Base-by-base conservation (phyloP, 2,113 vertebrate genomes). In the Tychaedon coryphoeus region DNA sequence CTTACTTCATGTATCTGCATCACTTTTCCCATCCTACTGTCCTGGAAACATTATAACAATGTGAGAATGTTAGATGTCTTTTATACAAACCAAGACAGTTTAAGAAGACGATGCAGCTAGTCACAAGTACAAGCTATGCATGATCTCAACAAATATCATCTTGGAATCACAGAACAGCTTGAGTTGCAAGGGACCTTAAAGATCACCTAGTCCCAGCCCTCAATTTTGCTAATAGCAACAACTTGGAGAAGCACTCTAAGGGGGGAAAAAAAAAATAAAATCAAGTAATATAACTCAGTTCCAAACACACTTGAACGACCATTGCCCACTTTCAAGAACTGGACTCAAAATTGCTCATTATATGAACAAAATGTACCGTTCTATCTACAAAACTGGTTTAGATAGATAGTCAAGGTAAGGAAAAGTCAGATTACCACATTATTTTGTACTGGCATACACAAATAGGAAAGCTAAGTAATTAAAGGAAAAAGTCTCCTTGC, bases 341-440 rank as follows among this genome's bases (percentile, higher is more conserved):
- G 53, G 22, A 57, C 38, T 66, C 12, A 78, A 51, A 81, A 83
- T 4, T n/a, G 23, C 15, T 36, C 28, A 79, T 24, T 53, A 29
- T 6, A 19, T 34, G 14, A 40, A 36, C 26, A 77, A 17, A 73
- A 16, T 0, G 0, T 12, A 51, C 25, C 13, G n/a, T 29, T 61
- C 28, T 57, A 54, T n/a, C 25, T 57, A 66, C 4, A 43, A 45
- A 82, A 86, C 8, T 69, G 23, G 1, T 70, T 72, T 50, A 73
- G 14, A 54, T 2, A 11, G 6, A 51, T 2, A 65, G 15, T 18
- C 45, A 88, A 26, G 0, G 0, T n/a, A 73, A 60, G 10, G 56
- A 34, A 45, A 78, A 73, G 38, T 38, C 48, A 69, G 43, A 50
- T 31, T 56, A 56, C 10, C 8, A 19, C 4, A 3, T 26, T 56